Evolutionary conservation across 2,888 invertebrate species (phyloP).

Genomic region (Meandrusa payeni): DNA sequence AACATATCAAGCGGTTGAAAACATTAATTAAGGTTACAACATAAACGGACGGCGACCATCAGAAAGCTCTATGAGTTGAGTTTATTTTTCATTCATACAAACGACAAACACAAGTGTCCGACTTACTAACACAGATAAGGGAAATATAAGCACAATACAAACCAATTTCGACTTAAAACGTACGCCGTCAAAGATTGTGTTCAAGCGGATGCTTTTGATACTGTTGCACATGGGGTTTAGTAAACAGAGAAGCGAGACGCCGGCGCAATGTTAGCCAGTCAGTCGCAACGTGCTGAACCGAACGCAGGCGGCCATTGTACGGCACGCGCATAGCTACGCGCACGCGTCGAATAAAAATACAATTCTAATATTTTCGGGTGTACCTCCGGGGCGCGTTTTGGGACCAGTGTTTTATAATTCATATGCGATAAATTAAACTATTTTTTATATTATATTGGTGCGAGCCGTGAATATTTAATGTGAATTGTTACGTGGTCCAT

Average conservation of each 20-base stretch:
- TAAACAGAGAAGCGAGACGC: slow-evolving; percentile 62
- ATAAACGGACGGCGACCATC: slow-evolving; percentile 61
- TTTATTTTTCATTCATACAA: slow-evolving; percentile 77
- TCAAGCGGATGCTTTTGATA: slow-evolving; percentile 48
- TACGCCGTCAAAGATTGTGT: slow-evolving; percentile 33
- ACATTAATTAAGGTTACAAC: slow-evolving; percentile 76
- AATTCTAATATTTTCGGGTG: slow-evolving; percentile 51
- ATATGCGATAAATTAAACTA: slow-evolving; percentile 35
- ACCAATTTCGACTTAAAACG: slow-evolving; percentile 29
- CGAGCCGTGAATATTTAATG: slow-evolving; percentile 45
- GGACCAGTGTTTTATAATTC: slow-evolving; percentile 50
- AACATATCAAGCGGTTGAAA: slow-evolving; percentile 53
- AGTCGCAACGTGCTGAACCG: slow-evolving; percentile 54
- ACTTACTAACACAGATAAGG: slow-evolving; percentile 73
- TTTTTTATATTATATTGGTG: slow-evolving; percentile 33
- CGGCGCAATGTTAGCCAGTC: slow-evolving; percentile 54
- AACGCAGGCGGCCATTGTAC: slow-evolving; percentile 54
- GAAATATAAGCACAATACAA: slow-evolving; percentile 25
- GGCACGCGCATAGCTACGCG: slow-evolving; percentile 54
- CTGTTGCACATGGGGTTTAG: slow-evolving; percentile 69
- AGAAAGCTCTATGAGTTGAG: slow-evolving; percentile 68
- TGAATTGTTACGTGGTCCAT: slow-evolving; percentile 51
- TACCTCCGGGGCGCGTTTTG: slow-evolving; percentile 55
- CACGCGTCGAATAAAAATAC: slow-evolving; percentile 57
- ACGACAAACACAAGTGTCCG: slow-evolving; percentile 73